phyloP scores from a whole-genome alignment of 2,888 invertebrate species.

The Pyrochroa serraticornis region DNA sequence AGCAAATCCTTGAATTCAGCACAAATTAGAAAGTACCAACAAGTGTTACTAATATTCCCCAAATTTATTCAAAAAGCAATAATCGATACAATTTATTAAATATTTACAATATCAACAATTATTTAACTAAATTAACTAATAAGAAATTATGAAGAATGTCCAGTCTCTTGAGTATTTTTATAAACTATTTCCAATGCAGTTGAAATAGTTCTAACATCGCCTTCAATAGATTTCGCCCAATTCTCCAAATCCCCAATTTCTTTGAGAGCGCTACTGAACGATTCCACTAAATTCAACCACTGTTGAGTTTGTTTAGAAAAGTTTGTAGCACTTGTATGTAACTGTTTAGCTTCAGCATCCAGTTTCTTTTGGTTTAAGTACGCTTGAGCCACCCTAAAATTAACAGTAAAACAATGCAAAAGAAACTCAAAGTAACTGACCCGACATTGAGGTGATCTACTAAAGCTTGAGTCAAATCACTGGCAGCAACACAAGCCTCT shows the following conservation, averaged over 20 bases:
- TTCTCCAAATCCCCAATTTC: constrained; percentile 99
- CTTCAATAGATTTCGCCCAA: constrained; percentile 97
- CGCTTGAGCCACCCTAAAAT: constrained; percentile 91
- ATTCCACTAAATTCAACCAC: constrained; percentile 92
- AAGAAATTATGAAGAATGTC: constrained; percentile 8
- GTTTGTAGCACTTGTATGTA: constrained; percentile 91
- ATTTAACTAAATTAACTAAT: neutral
- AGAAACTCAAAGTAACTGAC: constrained; percentile 61
- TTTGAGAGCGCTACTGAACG: constrained; percentile 85
- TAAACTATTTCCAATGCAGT: constrained; percentile 93
- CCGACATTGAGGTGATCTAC: constrained; percentile 98
- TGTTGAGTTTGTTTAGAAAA: constrained; percentile 97
- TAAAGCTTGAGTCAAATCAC: constrained; percentile 88
- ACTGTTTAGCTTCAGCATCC: constrained; percentile 95
- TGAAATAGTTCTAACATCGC: constrained; percentile 91
- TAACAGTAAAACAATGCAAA: neutral
- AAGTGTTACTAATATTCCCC: neutral
- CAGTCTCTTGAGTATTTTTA: constrained; percentile 67
- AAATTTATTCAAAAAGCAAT: neutral
- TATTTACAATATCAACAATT: neutral
- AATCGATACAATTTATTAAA: no score
- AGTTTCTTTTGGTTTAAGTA: constrained; percentile 97
- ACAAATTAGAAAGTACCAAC: constrained; percentile 20
- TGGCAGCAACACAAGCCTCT: constrained; percentile 92
- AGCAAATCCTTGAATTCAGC: neutral